Evolutionary conservation across 2,113 vertebrate species (phyloP).

Genomic region (Peromyscus leucopus): DNA sequence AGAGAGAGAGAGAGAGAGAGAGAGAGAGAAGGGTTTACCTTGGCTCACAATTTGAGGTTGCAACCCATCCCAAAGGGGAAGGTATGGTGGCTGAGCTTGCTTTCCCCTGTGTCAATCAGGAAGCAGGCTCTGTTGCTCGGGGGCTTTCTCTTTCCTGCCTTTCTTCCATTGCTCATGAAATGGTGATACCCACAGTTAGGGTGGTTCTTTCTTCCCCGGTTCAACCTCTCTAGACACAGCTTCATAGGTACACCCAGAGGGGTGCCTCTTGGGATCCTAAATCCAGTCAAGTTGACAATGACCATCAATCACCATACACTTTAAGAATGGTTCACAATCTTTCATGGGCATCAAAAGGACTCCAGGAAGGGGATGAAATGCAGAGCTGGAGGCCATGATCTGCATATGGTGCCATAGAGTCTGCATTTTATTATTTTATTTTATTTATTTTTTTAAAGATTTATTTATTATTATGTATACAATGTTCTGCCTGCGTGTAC

Average conservation of each 20-base stretch:
- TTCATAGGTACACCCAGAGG: not conserved
- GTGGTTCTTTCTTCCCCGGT: no score
- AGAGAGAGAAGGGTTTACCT: not conserved
- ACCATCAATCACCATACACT: not conserved
- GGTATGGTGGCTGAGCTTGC: not conserved
- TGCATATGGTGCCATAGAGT: not conserved
- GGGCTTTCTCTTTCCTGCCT: not conserved
- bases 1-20: not conserved
- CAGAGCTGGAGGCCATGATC: not conserved
- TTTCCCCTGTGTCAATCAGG: not conserved
- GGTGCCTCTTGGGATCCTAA: not conserved
- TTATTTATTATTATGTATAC: no score
- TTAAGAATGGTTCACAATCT: not conserved
- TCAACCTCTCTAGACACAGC: not conserved
- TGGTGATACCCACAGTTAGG: not conserved
- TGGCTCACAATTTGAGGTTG: not conserved
- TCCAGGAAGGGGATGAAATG: not conserved
- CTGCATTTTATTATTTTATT: not conserved
- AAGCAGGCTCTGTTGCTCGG: not conserved
- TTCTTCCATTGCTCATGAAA: not conserved
- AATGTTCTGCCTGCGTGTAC: no score
- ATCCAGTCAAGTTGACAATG: not conserved
- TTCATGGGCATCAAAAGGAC: not conserved
- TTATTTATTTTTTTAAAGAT: no score
- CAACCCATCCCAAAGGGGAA: not conserved